These are phyloP conservation scores for Drosophila arizonae DNA, from an alignment of 1,140 invertebrate species.

Conservation along the genomic window DNA sequence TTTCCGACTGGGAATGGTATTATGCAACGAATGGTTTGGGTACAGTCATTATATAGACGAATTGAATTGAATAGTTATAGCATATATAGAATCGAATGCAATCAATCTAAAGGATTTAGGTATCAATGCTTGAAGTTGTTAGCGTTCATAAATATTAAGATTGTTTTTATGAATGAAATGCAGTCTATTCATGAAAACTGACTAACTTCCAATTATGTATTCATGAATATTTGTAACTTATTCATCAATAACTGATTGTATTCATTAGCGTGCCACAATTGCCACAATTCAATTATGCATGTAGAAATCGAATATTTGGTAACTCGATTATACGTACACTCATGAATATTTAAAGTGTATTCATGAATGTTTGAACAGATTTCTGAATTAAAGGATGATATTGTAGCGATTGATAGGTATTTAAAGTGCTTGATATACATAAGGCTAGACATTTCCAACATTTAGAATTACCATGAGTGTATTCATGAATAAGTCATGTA, in stretches of 20 bases:
- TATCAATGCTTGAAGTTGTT: too few species aligned
- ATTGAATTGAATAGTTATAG: too few species aligned
- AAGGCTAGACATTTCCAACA: too few species aligned
- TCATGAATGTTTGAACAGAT: background rate
- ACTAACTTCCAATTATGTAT: background rate
- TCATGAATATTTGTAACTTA: constrained; percentile 1
- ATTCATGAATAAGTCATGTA: too few species aligned
- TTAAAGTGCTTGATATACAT: background rate
- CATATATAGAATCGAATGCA: too few species aligned
- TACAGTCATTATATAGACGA: constrained; percentile 1
- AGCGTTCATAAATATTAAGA: too few species aligned
- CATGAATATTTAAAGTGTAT: constrained; percentile 12
- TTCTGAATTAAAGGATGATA: background rate
- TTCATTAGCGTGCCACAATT: background rate
- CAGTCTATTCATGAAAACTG: too few species aligned
- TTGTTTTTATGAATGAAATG: too few species aligned
- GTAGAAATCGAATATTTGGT: background rate
- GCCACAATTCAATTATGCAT: background rate
- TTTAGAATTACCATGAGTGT: too few species aligned
- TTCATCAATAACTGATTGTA: background rate
- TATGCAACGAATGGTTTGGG: background rate
- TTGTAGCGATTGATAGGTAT: background rate
- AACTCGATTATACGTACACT: background rate
- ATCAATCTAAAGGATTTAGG: too few species aligned
- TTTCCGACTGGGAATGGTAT: background rate